Evolutionary conservation across 2,113 vertebrate species (phyloP), one percentile per base, ranked within the genome.

Genomic region (Hemiprocne comata): DNA sequence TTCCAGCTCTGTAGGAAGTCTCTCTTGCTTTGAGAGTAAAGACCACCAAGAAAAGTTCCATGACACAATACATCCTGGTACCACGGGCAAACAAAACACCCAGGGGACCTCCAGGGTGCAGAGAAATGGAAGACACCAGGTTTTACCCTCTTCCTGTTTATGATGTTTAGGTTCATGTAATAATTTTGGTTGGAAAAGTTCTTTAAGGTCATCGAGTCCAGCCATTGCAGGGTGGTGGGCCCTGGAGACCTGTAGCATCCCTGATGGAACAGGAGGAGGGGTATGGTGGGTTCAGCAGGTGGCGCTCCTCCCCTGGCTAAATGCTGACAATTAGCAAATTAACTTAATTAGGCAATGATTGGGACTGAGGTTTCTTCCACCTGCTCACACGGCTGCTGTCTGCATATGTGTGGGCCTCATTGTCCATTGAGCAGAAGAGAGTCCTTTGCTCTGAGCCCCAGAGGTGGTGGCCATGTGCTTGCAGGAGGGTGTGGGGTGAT

Each of bases 281-380:
- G 66, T 38, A 14, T 1, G 10, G 36, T 9, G 18, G 57, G 21
- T 44, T 93, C 95, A 21, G 95, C 73, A 96, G 95, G 46, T 93
- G 96, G 94, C 88, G 94, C 90, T 97, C 87, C 96, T 89, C 61
- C 58, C 89, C 89, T 48, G 78, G 58, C 9, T 73, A 95, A 93
- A 38, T 10, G 36, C 71, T 5, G 60, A 13, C 51, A 95, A 97
- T 97, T 94, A 95, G 51, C 88, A 86, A 95, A 96, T 94, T 93
- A 91, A 48, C 29, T 50, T 95, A 95, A 95, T 95, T 95, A 94
- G 53, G 57, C 33, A 5, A 46, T 5, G 78, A 42, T 19, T 7
- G 23, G 42, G 50, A 11, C 19, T 33, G 29, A 70, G 38, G 66
- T 82, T 91, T 74, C 44, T 54, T 69, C 51, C 0, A 3, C 34